Evolutionary conservation across 2,797 vertebrate species (phyloP).

Genomic region (Rhincodon typus): DNA sequence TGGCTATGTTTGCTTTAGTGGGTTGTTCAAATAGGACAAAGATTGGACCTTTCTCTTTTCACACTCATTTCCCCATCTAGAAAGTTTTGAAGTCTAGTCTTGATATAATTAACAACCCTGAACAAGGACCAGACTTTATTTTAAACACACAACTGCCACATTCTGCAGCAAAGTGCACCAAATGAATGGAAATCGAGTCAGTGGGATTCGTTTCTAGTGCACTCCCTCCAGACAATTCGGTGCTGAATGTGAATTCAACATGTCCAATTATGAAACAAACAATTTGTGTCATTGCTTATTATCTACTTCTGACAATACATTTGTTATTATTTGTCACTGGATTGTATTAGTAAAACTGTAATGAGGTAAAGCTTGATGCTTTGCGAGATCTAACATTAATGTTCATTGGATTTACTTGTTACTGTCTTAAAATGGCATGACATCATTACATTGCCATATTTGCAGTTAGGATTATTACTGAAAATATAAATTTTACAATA

Average conservation of each 20-base stretch:
- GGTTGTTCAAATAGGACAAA: too few species aligned
- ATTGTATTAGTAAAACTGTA: neutral
- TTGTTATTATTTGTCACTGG: neutral
- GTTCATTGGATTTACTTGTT: neutral
- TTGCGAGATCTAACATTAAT: neutral
- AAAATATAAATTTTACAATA: neutral
- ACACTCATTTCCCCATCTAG: neutral
- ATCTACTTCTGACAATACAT: neutral
- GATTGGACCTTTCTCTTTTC: neutral
- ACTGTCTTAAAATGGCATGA: neutral
- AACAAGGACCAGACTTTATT: neutral
- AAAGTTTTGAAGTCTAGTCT: neutral
- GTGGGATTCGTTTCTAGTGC: neutral
- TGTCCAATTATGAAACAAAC: neutral
- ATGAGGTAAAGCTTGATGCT: neutral
- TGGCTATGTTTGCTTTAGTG: too few species aligned
- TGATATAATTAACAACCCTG: neutral
- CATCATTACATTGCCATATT: neutral
- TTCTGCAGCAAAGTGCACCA: neutral
- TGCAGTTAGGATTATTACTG: neutral
- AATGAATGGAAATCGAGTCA: neutral
- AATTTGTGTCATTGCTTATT: neutral
- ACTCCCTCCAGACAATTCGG: neutral
- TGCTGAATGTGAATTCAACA: neutral
- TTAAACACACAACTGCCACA: neutral